phyloP scores from a whole-genome alignment of 2,888 invertebrate species.

The Drosophila leonis region DNA sequence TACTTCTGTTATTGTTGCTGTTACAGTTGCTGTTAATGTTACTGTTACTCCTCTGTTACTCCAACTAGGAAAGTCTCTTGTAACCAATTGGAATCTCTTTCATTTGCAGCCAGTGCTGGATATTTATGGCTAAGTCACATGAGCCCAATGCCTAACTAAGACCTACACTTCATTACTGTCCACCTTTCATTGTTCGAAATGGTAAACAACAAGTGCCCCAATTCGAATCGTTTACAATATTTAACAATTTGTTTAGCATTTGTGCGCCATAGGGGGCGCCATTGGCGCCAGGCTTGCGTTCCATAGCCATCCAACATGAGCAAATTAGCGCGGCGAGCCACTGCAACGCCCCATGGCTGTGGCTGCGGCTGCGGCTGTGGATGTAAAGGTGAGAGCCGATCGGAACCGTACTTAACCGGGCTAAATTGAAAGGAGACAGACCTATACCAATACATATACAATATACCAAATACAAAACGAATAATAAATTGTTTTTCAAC shows the following conservation, averaged over 20 bases:
- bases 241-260: slow-evolving; percentile 71
- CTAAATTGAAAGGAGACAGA: slow-evolving; percentile 30
- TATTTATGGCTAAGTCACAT: neutral
- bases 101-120: no score
- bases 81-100: no score
- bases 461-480: slow-evolving; percentile 48
- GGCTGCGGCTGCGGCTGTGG: neutral
- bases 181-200: neutral
- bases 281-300: slow-evolving; percentile 71
- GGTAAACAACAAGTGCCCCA: slow-evolving; percentile 25
- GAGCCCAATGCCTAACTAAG: neutral
- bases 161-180: neutral
- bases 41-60: neutral
- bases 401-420: slow-evolving; percentile 15
- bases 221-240: slow-evolving; percentile 47
- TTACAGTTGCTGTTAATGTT: no score
- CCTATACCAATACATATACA: neutral
- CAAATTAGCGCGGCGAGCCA: slow-evolving; percentile 65
- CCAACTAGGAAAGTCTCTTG: neutral
- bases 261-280: slow-evolving; percentile 57
- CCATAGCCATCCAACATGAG: slow-evolving; percentile 40
- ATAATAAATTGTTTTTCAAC: slow-evolving; percentile 82
- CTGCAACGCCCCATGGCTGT: slow-evolving; percentile 68
- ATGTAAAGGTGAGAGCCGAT: slow-evolving; percentile 8
- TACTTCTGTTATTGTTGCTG: neutral